Evolutionary conservation across 2,888 invertebrate species (phyloP), one percentile per base, ranked within the genome.

Genomic region (Athalia circularis): DNA sequence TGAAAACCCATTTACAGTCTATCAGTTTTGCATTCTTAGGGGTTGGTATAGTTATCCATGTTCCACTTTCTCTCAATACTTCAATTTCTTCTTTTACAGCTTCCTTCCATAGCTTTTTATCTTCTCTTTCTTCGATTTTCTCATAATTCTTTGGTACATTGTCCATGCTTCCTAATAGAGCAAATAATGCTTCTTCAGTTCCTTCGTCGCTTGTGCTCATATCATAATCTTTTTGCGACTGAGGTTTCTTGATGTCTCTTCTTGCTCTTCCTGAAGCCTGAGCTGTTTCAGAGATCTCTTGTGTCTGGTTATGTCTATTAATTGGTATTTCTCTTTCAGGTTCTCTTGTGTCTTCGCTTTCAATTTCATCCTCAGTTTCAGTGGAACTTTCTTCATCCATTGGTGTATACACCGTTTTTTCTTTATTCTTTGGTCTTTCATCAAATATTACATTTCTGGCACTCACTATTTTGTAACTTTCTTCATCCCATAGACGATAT

Each of bases 401-500:
- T 29, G 29, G 29, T 29, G 29, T 29, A 29, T 29, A 29, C 29
- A 29, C 29, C 29, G 29, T 29, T 29, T 29, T 29, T 29, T 29
- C 29, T 29, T 29, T 29, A 29, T 50, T 29, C 57, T 57, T 45
- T 50, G 52, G 11, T 59, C n/a, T 61, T 57, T 81, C 81, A 52
- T 80, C 62, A 64, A 78, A 77, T 29, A 74, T 59, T 0, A 81
- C 80, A 47, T 80, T 70, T 65, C 81, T 62, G 11, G 64, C 76
- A 6, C 15, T 54, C 15, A 77, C 61, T 43, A 79, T 79, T 59
- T 78, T 79, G 3, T 67, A 9, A 45, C 67, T 80, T 50, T 77
- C 65, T 67, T 62, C 47, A 65, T 79, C 64, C 68, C 76, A 81
- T 5, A 81, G 48, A 75, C 68, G 80, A 65, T 81, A 81, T 2